Conservation (phyloP, 2,797 vertebrate species). For the Tokudaia muenninki region DNA sequence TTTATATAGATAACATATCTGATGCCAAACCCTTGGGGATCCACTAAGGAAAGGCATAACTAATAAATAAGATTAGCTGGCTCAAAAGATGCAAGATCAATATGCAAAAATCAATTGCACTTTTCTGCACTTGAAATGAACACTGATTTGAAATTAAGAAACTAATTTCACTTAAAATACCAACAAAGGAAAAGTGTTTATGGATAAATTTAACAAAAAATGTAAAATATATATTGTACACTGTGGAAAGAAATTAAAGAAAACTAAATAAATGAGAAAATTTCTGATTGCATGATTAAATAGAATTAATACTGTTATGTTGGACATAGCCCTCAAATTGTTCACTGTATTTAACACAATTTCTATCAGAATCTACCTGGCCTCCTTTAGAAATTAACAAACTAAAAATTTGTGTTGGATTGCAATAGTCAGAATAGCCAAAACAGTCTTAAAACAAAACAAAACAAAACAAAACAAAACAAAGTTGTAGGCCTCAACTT, state of each 20-base stretch:
- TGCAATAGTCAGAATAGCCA: no score
- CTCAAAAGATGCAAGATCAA: neutral
- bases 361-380: no score
- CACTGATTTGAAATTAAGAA: neutral
- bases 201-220: neutral
- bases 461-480: no score
- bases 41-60: neutral
- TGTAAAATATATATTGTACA: neutral
- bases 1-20: neutral
- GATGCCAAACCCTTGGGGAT: neutral
- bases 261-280: neutral
- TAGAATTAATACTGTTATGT: neutral
- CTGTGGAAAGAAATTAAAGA: neutral
- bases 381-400: no score
- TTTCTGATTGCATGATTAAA: neutral
- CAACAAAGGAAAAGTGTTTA: neutral
- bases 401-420: no score
- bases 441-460: no score
- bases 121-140: neutral
- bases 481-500: no score
- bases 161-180: neutral
- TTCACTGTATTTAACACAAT: no score
- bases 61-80: slow-evolving; percentile 6
- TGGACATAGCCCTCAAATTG: no score
- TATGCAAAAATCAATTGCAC: neutral